Evolutionary conservation across 2,797 vertebrate genomes (phyloP), one percentile per base, ranked within the genome.

Genomic region (Fratercula arctica): DNA sequence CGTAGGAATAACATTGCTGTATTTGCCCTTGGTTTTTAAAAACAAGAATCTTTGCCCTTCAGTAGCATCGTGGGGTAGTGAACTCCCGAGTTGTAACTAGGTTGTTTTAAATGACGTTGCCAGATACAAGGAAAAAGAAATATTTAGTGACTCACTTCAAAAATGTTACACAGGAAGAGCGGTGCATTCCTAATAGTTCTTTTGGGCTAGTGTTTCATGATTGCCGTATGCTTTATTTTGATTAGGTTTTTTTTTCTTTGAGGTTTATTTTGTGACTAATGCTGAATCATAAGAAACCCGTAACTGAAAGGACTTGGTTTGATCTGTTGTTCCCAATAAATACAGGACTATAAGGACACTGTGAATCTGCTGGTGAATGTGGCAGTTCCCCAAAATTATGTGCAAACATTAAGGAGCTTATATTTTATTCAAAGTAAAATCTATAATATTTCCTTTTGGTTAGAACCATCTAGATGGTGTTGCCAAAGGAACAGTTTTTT

Each of bases 181-280:
- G 91, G 54, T 43, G 4, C 35, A 18, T 97, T 90, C 74, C 48
- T 46, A 21, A 19, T 86, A 53, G 91, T 68, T 87, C 56, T 81
- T 90, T 77, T 84, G 93, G 86, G 48, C 41, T 85, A 37, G 87
- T 5, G 4, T 84, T 72, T 63, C 61, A 21, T 69, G 80, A 67
- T 79, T 59, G 64, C 67, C 61, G 70, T 90, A 11, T 64, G 43
- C 29, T 87, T 73, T 91, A 69, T 86, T 96, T 96, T 77, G 51
- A 72, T 91, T 75, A 87, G 82, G 48, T 11, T 10, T 10, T 25
- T 70, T 81, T 87, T 84, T 20, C 70, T 75, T 94, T 88, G 66
- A 78, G 76, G 56, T 84, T 85, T 94, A 68, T 83, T 96, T 90
- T 94, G 89, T 92, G 64, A 61, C 72, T 85, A 60, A 75, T 69